These are phyloP conservation scores for Pelochelys cantorii DNA, from an alignment of 2,797 vertebrate species.

Conservation along the genomic window DNA sequence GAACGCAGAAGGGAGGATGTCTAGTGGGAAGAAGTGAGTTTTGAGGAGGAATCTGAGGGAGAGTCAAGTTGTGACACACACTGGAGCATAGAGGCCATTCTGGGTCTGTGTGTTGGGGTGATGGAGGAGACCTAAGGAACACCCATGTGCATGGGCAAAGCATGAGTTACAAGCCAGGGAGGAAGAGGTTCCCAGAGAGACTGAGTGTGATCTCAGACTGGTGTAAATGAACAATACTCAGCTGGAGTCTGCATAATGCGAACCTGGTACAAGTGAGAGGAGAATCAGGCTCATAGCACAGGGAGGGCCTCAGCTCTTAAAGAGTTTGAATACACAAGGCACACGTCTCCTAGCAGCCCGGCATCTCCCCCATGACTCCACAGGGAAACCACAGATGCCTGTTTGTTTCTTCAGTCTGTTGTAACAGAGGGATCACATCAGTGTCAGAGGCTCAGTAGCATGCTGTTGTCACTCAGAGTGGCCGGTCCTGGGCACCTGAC, in stretches of 20 bases:
- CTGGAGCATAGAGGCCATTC: background rate
- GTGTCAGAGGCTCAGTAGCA: background rate
- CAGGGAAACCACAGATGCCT: background rate
- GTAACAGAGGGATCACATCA: background rate
- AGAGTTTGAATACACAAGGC: background rate
- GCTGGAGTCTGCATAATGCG: too few species aligned
- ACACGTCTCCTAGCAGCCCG: background rate
- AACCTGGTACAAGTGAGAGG: background rate
- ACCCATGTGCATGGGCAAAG: too few species aligned
- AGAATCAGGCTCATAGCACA: background rate
- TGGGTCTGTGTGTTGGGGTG: background rate
- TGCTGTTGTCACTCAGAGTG: background rate
- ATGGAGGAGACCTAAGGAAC: background rate
- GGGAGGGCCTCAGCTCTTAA: background rate
- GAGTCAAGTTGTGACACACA: background rate
- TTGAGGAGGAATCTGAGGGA: background rate
- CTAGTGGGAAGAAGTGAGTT: background rate
- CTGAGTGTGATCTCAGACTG: background rate
- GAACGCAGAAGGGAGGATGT: background rate
- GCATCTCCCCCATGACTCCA: background rate
- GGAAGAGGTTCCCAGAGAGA: background rate
- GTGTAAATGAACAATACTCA: background rate
- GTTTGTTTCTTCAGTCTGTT: background rate
- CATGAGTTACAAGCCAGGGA: background rate
- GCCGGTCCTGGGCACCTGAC: background rate